Conservation (phyloP, 2,888 invertebrate genomes). For the Polymixis flavicincta region DNA sequence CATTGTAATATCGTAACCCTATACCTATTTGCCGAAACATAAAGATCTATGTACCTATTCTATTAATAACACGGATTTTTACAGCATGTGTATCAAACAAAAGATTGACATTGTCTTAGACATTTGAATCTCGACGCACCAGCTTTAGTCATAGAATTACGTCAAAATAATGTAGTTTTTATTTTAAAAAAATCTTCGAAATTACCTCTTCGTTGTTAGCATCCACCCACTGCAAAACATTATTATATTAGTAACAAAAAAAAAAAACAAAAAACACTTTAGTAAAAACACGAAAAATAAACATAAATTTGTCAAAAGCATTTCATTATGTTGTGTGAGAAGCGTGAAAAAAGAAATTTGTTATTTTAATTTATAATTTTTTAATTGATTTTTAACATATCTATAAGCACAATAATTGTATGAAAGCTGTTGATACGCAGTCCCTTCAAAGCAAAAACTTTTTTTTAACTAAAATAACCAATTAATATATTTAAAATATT, state of each 20-base stretch:
- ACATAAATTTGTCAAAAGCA: conserved; percentile 80
- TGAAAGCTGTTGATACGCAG: too few relatives aligned
- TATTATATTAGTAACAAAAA: conserved; percentile 86
- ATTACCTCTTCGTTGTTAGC: conserved; percentile 93
- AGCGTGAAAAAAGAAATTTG: conserved; percentile 76
- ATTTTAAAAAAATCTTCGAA: conserved; percentile 68
- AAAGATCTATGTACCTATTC: background rate
- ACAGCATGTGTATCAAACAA: background rate
- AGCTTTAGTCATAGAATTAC: conserved; percentile 58
- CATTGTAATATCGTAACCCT: background rate
- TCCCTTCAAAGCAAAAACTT: conserved; percentile 57
- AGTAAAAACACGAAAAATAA: conserved; percentile 57
- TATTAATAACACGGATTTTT: background rate
- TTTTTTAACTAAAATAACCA: conserved; percentile 31
- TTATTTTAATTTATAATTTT: conserved; percentile 69
- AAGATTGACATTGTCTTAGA: background rate
- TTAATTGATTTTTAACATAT: conserved; percentile 77
- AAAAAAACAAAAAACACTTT: conserved; percentile 67
- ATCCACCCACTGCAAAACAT: conserved; percentile 92
- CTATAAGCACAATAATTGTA: conserved; percentile 78
- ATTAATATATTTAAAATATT: conserved; percentile 20
- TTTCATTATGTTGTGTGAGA: conserved; percentile 80
- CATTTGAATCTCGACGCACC: background rate
- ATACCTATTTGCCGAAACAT: background rate
- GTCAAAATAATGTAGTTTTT: conserved; percentile 51